Conservation (phyloP, 1,140 invertebrate genomes). For the Drosophila dunni region DNA sequence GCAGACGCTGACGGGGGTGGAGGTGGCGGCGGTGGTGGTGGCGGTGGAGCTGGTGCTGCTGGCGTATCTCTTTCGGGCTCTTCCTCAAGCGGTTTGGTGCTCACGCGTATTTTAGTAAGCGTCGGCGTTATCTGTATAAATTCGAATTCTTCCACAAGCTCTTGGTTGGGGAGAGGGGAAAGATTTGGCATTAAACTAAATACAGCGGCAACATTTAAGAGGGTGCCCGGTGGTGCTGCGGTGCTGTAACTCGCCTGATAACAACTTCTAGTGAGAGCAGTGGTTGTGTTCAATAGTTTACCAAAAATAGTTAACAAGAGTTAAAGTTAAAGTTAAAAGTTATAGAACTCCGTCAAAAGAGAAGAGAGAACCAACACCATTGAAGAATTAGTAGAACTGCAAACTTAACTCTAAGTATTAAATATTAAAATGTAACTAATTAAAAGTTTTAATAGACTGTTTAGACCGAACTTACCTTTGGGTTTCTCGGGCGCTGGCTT, state of each 20-base stretch:
- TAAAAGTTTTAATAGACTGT: constrained; percentile 12
- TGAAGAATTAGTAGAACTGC: constrained; percentile 45
- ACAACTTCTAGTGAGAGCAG: constrained; percentile 58
- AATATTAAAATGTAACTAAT: not conserved
- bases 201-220: constrained; percentile 15
- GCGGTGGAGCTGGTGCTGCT: constrained; percentile 30
- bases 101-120: constrained; percentile 91
- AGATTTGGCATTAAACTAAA: constrained; percentile 35
- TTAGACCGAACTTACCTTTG: constrained; percentile 88
- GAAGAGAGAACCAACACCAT: constrained; percentile 69
- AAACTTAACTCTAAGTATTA: constrained; percentile 7
- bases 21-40: constrained; percentile 25
- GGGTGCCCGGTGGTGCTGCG: constrained; percentile 20
- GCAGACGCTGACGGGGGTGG: not conserved
- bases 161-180: constrained; percentile 44
- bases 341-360: constrained; percentile 26
- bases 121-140: constrained; percentile 93
- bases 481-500: constrained; percentile 94
- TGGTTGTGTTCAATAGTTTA: constrained; percentile 22
- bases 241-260: constrained; percentile 25
- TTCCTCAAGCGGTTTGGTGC: constrained; percentile 86
- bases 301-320: constrained; percentile 19
- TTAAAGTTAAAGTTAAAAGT: constrained; percentile 23
- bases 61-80: constrained; percentile 20
- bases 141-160: constrained; percentile 86